phyloP scores from a whole-genome alignment of 2,113 vertebrate genomes.

The Dromaius novaehollandiae region DNA sequence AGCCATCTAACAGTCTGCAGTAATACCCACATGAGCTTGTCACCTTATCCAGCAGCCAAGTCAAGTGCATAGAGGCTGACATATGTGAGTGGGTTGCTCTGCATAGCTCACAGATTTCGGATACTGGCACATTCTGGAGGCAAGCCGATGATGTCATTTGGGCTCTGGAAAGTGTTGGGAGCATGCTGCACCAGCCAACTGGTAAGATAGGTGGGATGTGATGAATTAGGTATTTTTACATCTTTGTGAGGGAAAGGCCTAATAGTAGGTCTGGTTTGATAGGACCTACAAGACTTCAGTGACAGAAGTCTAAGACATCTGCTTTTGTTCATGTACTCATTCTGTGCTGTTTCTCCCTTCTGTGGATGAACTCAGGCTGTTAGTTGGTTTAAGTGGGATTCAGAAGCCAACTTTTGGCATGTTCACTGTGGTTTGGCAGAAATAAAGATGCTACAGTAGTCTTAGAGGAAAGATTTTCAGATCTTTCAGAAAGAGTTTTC shows the following conservation, averaged over 20 bases:
- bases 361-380: not conserved
- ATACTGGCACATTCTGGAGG: not conserved
- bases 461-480: not conserved
- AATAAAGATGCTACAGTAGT: not conserved
- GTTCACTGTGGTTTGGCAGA: not conserved
- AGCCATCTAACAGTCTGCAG: not conserved
- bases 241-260: not conserved
- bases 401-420: not conserved
- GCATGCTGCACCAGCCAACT: not conserved
- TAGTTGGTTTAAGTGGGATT: not conserved
- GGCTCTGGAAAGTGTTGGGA: not conserved
- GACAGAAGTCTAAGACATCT: not conserved
- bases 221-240: not conserved
- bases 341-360: not conserved
- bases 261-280: not conserved
- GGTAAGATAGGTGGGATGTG: not conserved
- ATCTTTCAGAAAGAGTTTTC: not conserved
- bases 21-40: not conserved
- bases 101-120: not conserved
- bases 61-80: not conserved
- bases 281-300: not conserved
- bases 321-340: not conserved
- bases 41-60: not conserved
- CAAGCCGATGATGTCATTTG: not conserved
- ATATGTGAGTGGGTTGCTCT: slow-evolving; percentile 17